These are phyloP conservation scores for Cecidostiba fungosa DNA, from an alignment of 2,888 invertebrate genomes.

Conservation along the genomic window DNA sequence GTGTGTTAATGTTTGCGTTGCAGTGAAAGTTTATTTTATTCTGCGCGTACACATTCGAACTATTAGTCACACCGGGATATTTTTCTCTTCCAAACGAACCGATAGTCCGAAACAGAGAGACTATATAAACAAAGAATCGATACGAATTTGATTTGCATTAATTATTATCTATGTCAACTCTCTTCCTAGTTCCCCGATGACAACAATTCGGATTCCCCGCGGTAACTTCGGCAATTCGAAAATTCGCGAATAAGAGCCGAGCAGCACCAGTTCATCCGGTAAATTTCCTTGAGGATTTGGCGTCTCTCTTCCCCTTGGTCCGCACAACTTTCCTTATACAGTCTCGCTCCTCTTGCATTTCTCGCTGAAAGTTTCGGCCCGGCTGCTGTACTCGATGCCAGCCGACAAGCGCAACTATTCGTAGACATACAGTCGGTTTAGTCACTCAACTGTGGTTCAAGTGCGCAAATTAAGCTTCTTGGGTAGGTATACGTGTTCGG, in stretches of 20 bases:
- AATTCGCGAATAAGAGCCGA: conserved; percentile 1
- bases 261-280: background rate
- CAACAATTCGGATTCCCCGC: background rate
- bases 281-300: conserved; percentile 23
- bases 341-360: background rate
- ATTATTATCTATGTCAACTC: background rate
- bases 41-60: too few species aligned
- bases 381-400: background rate
- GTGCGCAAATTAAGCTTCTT: background rate
- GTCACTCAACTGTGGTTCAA: background rate
- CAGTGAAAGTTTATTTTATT: too few species aligned
- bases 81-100: background rate
- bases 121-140: background rate
- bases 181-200: background rate
- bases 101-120: background rate
- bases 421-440: background rate
- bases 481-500: background rate
- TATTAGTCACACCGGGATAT: background rate
- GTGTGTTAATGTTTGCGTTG: too few species aligned
- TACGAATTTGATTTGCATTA: conserved; percentile 8
- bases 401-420: background rate
- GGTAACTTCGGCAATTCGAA: conserved; percentile 12
- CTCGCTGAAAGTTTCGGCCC: background rate
- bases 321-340: background rate
- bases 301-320: background rate